phyloP scores from a whole-genome alignment of 1,140 invertebrate species.

The Cotesia glomerata region DNA sequence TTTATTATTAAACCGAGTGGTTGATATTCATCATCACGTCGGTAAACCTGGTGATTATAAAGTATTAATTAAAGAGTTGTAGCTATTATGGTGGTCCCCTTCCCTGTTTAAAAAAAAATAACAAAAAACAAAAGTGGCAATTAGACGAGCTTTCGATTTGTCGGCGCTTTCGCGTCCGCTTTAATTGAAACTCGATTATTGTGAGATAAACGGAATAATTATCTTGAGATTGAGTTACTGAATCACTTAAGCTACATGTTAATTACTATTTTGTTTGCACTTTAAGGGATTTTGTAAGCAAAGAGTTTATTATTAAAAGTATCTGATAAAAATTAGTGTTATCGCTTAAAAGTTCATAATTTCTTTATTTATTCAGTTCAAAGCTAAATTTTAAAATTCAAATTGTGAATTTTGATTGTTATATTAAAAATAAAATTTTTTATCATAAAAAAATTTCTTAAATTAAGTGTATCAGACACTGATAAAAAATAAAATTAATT shows the following conservation, averaged over 20 bases:
- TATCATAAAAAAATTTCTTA: too few relatives aligned
- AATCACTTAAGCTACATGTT: too few relatives aligned
- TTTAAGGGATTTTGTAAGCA: neutral
- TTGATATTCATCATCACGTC: too few relatives aligned
- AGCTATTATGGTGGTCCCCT: neutral
- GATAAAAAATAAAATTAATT: too few relatives aligned
- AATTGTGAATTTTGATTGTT: too few relatives aligned
- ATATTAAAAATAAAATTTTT: too few relatives aligned
- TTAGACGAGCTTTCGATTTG: slow-evolving; percentile 1
- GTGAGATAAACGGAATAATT: neutral
- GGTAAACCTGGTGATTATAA: neutral
- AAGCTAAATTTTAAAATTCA: too few relatives aligned
- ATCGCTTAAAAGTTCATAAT: too few relatives aligned
- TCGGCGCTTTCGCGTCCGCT: neutral
- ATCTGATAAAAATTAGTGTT: neutral
- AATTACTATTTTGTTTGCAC: neutral
- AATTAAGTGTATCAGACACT: too few relatives aligned
- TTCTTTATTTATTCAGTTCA: too few relatives aligned
- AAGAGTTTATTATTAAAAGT: slow-evolving; percentile 34
- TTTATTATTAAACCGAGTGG: neutral
- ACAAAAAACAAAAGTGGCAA: neutral
- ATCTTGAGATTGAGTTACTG: neutral
- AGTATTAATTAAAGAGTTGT: neutral
- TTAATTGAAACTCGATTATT: slow-evolving; percentile 7
- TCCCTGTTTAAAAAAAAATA: neutral